Evolutionary conservation across 2,888 invertebrate species (phyloP).

Genomic region (Tetragonisca angustula): DNA sequence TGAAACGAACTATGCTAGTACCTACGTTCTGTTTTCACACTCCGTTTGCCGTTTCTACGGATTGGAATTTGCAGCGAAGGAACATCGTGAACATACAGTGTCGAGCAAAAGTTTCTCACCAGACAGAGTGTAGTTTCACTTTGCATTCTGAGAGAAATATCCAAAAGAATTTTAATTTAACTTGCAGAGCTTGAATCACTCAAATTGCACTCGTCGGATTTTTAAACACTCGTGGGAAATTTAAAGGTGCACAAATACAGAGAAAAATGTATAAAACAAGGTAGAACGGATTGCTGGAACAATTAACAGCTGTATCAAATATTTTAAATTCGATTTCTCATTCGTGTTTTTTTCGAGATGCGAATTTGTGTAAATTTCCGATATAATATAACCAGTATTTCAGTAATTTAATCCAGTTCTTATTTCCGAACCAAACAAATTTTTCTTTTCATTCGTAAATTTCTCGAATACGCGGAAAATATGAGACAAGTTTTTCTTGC

Average conservation of each 20-base stretch:
- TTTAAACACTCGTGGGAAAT: not conserved
- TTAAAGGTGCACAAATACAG: not conserved
- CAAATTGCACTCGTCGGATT: not conserved
- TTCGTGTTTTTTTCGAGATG: not conserved
- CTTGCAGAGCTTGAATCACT: not conserved
- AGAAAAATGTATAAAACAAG: not conserved
- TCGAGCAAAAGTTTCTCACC: not conserved
- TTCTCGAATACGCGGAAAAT: too few relatives aligned
- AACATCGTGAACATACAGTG: not conserved
- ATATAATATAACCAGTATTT: not conserved
- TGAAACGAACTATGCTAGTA: not conserved
- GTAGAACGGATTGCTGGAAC: not conserved
- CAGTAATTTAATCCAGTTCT: too few relatives aligned
- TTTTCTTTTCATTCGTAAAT: too few relatives aligned
- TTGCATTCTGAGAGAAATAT: not conserved
- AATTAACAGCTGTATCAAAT: not conserved
- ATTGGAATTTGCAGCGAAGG: too few relatives aligned
- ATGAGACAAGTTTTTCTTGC: too few relatives aligned
- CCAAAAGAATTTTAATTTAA: not conserved
- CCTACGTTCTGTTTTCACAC: not conserved
- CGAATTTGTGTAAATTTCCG: not conserved
- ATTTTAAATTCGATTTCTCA: not conserved
- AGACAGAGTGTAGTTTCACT: not conserved
- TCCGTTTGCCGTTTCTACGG: not conserved
- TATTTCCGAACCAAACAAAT: too few relatives aligned